phyloP scores from a whole-genome alignment of 2,888 invertebrate species.

The Allygus modestus region DNA sequence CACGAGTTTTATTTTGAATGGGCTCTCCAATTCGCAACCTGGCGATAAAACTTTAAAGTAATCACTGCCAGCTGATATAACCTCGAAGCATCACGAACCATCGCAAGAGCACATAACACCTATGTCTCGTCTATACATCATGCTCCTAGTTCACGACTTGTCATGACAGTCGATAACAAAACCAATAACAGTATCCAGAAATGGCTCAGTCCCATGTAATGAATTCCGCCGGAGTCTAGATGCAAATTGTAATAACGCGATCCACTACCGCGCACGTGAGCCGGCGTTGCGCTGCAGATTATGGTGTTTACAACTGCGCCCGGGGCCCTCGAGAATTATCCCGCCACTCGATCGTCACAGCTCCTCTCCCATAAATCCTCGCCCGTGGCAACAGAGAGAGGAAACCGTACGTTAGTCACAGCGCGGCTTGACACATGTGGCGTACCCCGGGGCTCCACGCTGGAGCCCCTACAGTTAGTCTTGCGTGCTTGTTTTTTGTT shows the following conservation, averaged over 20 bases:
- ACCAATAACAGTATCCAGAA: background rate
- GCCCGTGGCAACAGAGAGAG: background rate
- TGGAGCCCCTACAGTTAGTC: background rate
- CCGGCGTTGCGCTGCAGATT: background rate
- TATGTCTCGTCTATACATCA: too few species aligned
- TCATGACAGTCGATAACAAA: too few species aligned
- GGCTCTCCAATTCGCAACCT: too few species aligned
- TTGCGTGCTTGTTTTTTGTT: too few species aligned
- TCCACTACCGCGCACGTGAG: conserved; percentile 21
- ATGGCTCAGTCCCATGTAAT: background rate
- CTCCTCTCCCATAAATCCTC: conserved; percentile 5
- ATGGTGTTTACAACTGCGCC: conserved; percentile 10
- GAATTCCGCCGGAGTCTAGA: background rate
- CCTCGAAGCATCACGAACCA: too few species aligned
- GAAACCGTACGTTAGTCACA: conserved; percentile 5
- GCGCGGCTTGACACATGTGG: too few species aligned
- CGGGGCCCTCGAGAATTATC: background rate
- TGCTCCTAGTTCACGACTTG: too few species aligned
- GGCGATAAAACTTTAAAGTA: too few species aligned
- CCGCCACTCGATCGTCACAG: conserved; percentile 32
- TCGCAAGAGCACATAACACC: too few species aligned
- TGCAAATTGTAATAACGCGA: background rate
- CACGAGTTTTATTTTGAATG: too few species aligned
- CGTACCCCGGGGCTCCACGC: conserved; percentile 1
- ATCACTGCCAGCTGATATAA: too few species aligned